Conservation (phyloP, 1,140 invertebrate species). For the Drosophila erecta region DNA sequence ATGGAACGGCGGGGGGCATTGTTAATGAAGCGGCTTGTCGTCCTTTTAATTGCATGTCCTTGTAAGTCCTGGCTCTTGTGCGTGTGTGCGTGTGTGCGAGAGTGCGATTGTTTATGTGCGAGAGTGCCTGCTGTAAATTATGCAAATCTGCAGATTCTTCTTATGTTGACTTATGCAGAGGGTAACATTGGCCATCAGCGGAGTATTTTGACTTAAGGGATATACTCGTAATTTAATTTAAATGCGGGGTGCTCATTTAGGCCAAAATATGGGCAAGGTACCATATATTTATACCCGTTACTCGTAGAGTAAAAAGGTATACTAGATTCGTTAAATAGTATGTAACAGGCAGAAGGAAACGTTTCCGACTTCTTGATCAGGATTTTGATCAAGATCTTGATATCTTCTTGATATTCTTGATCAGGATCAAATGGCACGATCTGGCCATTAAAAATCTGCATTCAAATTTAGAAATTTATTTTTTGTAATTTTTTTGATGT, state of each 20-base stretch:
- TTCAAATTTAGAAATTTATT: no score
- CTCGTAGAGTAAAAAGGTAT: no score
- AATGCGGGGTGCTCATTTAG: no score
- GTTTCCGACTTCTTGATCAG: no score
- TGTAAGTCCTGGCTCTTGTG: constrained; percentile 8
- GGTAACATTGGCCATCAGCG: constrained; percentile 25
- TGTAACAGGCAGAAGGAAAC: no score
- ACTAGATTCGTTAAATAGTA: no score
- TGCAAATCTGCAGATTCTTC: constrained; percentile 52
- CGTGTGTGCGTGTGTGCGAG: neutral
- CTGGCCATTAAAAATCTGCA: no score
- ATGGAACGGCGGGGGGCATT: constrained; percentile 26
- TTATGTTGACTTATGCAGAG: constrained; percentile 34
- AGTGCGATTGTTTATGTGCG: constrained; percentile 27
- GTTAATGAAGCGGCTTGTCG: constrained; percentile 79
- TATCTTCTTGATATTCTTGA: no score
- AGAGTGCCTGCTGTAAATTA: constrained; percentile 47
- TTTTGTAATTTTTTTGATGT: no score
- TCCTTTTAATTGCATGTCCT: constrained; percentile 73
- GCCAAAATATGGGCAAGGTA: neutral
- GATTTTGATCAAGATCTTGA: no score
- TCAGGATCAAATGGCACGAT: no score
- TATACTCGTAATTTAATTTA: constrained; percentile 31
- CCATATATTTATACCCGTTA: no score
- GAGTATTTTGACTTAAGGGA: constrained; percentile 34